Evolutionary conservation across 2,797 vertebrate genomes (phyloP).

Genomic region (Chelonia mydas): DNA sequence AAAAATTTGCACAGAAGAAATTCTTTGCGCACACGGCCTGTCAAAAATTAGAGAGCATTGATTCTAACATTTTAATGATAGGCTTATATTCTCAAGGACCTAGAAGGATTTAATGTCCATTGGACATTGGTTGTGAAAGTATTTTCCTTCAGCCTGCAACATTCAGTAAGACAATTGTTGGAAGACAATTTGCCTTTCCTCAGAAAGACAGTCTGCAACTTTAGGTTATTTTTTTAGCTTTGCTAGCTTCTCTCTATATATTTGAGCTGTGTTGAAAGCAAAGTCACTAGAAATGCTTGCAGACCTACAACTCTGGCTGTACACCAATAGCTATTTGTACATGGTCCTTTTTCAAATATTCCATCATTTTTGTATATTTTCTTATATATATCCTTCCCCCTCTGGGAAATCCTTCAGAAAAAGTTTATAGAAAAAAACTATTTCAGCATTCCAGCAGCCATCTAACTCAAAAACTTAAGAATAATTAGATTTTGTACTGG

Average conservation of each 20-base stretch:
- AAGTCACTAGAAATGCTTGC: not conserved
- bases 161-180: not conserved
- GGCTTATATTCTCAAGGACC: not conserved
- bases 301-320: not conserved
- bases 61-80: not conserved
- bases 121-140: not conserved
- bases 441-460: not conserved
- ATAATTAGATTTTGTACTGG: not conserved
- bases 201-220: too few relatives aligned
- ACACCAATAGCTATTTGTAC: not conserved
- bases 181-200: not conserved
- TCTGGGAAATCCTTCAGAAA: not conserved
- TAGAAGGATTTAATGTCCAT: not conserved
- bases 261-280: not conserved
- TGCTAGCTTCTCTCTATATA: not conserved
- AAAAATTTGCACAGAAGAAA: too few relatives aligned
- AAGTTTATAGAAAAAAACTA: not conserved
- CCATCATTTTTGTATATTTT: not conserved
- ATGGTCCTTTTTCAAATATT: not conserved
- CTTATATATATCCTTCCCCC: not conserved
- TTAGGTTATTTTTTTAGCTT: not conserved
- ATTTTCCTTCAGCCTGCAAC: not conserved
- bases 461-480: not conserved
- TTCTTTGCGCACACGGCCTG: too few relatives aligned
- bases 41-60: too few relatives aligned